Evolutionary conservation across 64 coral and sea anemone species (phyloP).

Genomic region (Actinia equina): DNA sequence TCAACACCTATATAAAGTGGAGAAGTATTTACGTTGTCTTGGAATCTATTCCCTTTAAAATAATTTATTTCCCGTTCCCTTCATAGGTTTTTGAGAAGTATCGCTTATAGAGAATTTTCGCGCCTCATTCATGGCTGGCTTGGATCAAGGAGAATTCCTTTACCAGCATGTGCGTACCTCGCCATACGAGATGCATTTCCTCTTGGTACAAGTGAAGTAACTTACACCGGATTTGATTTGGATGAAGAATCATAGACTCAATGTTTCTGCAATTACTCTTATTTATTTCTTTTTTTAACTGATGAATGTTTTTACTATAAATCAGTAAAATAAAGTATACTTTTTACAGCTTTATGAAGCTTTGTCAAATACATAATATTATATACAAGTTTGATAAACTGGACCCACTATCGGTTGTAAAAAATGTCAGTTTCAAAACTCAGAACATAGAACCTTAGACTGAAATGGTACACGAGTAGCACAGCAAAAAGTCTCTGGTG

Average conservation of each 20-base stretch:
- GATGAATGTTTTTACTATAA: not conserved
- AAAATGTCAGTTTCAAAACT: not conserved
- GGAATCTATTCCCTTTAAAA: not conserved
- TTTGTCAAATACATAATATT: not conserved
- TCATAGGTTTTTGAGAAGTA: not conserved
- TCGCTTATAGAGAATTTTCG: slow-evolving; percentile 32
- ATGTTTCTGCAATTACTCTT: not conserved
- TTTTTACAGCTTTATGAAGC: not conserved
- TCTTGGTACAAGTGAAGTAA: not conserved
- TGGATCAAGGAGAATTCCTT: slow-evolving; percentile 33
- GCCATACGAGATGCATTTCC: slow-evolving; percentile 20
- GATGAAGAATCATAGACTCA: not conserved
- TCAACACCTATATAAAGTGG: too few relatives aligned
- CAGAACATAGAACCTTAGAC: not conserved
- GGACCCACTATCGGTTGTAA: not conserved
- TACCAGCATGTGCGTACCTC: slow-evolving; percentile 28
- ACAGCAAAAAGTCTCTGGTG: not conserved
- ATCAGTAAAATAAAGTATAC: not conserved
- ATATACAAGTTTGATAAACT: not conserved
- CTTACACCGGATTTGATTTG: slow-evolving; percentile 6
- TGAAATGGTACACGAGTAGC: not conserved
- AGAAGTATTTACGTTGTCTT: too few relatives aligned
- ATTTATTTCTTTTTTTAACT: not conserved
- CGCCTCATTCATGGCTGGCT: slow-evolving; percentile 16
- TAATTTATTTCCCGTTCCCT: not conserved